Conservation (phyloP, 2,113 vertebrate genomes). For the Rhegmatorhina hoffmannsi region DNA sequence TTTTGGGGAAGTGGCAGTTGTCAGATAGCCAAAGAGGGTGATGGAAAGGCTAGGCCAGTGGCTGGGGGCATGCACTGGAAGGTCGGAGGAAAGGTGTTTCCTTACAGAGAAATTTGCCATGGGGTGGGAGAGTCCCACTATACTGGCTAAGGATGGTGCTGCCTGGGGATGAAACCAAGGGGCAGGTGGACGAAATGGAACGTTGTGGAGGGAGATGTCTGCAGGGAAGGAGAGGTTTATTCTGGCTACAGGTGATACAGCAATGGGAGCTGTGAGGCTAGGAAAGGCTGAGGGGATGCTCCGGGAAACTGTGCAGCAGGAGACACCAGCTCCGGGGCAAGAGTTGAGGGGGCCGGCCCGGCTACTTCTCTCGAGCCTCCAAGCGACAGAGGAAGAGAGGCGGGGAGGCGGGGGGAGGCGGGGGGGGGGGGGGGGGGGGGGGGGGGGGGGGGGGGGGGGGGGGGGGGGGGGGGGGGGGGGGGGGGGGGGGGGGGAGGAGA, state of each 20-base stretch:
- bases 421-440: background rate
- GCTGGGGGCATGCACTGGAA: background rate
- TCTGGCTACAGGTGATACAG: background rate
- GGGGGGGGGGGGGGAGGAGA: background rate
- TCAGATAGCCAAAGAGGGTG: conserved; percentile 29
- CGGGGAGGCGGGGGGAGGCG: no score
- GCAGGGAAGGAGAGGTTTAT: background rate
- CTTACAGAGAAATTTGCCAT: background rate
- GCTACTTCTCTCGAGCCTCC: background rate
- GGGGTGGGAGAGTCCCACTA: background rate
- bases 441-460: background rate
- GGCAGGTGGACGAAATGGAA: background rate
- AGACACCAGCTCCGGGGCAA: background rate
- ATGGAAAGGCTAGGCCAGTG: background rate
- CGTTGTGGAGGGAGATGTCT: background rate
- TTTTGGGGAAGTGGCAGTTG: conserved; percentile 61
- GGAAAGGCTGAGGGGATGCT: background rate
- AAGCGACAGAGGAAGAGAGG: background rate
- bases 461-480: background rate
- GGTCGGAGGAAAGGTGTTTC: background rate
- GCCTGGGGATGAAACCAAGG: background rate
- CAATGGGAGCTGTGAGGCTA: background rate
- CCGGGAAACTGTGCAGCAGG: no score
- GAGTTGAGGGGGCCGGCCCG: fast-evolving
- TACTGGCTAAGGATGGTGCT: background rate